A percentile compares a stretch with the other conserved stretches of the same genome.
Conservation (phyloP, 2,888 invertebrate genomes). For the Cerceris rybyensis region DNA sequence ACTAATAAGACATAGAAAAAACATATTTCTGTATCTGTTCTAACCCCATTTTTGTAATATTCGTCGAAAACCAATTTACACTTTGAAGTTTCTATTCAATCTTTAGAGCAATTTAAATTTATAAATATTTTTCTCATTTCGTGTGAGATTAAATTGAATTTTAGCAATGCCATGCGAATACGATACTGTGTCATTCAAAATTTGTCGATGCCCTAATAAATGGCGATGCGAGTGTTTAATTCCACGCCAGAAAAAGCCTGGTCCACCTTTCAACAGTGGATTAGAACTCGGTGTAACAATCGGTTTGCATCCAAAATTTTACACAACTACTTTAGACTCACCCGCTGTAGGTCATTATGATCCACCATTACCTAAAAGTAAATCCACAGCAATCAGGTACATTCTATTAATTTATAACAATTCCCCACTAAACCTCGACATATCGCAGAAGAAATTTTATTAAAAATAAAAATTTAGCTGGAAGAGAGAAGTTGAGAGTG, state of each 20-base stretch:
- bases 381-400: constrained; percentile 39
- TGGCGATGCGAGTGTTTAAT: constrained; percentile 54
- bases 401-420: background rate
- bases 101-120: too few relatives aligned
- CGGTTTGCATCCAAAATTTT: constrained; percentile 59
- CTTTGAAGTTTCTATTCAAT: too few relatives aligned
- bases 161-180: constrained; percentile 34
- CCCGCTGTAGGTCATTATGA: constrained; percentile 57
- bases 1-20: background rate
- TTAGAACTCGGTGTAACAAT: constrained; percentile 4
- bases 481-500: constrained; percentile 43
- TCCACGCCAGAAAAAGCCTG: constrained; percentile 36
- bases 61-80: background rate
- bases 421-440: too few relatives aligned
- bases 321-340: background rate
- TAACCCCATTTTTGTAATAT: background rate
- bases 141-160: too few relatives aligned
- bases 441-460: too few relatives aligned
- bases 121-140: too few relatives aligned
- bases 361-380: constrained; percentile 7
- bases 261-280: constrained; percentile 54
- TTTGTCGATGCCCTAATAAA: constrained; percentile 53
- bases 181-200: constrained; percentile 21
- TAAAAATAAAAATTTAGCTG: constrained; percentile 45
- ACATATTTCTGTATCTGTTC: background rate